Percentiles rank a stretch among this genome's conserved stretches.
Conservation (phyloP, 2,113 vertebrate species). For the Rissa tridactyla region DNA sequence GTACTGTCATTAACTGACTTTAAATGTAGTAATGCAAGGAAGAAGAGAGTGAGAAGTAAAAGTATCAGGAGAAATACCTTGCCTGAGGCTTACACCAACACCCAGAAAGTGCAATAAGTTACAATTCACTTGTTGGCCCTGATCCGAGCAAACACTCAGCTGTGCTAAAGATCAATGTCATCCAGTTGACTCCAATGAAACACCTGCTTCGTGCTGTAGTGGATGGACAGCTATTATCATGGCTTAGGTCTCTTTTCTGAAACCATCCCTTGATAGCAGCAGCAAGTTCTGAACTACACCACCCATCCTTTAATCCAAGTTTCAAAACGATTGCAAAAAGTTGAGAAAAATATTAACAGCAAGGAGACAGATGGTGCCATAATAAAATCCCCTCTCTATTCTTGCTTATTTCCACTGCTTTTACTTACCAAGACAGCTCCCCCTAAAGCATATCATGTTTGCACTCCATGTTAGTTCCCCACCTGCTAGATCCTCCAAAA, state of each 20-base stretch:
- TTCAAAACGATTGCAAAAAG: neutral
- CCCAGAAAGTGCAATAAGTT: neutral
- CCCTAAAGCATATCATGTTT: neutral
- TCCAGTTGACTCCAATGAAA: neutral
- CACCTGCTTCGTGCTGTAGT: neutral
- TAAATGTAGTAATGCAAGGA: neutral
- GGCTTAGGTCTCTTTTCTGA: neutral
- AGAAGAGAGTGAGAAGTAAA: neutral
- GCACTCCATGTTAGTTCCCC: neutral
- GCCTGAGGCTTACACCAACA: neutral
- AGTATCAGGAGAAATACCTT: neutral
- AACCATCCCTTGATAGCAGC: neutral
- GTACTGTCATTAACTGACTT: neutral
- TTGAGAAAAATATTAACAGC: neutral
- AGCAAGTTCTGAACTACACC: neutral
- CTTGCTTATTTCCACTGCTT: neutral
- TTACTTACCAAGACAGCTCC: neutral
- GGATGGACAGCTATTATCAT: neutral
- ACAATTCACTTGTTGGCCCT: neutral
- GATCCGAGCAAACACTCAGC: neutral
- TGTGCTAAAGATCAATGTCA: neutral
- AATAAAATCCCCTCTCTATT: neutral
- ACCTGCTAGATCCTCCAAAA: neutral
- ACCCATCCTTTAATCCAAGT: neutral
- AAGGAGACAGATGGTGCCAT: constrained; percentile 5